Evolutionary conservation across 92 coral and sea anemone species (phyloP), one percentile per base, ranked within the genome.

Genomic region (Metridium senile): DNA sequence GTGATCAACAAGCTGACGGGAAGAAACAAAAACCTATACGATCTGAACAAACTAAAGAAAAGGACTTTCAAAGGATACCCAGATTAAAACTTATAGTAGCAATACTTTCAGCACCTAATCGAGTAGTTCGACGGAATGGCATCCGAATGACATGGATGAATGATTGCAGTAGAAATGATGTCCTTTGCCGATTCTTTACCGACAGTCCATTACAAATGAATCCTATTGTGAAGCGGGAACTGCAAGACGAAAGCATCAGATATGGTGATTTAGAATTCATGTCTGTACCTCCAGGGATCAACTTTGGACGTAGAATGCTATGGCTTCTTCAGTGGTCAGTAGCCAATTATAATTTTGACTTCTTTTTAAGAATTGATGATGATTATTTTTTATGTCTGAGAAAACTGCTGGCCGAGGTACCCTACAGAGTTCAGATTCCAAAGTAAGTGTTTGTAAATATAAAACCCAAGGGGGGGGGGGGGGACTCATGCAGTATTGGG

Each of bases 341-440:
- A 1, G 64, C 47, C 53, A 89, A 90, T 53, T 95, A 92, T 58
- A 76, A 89, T 19, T 95, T 92, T 64, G 90, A 95, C 32, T 95
- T 85, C 72, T 87, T 92, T 71, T 75, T 95, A 26, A 81, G 99
- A 77, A 85, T 92, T 57, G 99, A 95, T 56, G 99, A 95, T 67
- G 99, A 95, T 62, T 95, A 95, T 23, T 95, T 95, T 63, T 75
- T 95, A 52, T 95, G 99, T 45, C 78, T 95, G 74, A 87, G 79
- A 63, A 74, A 94, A 56, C 75, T 95, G 75, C 26, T 92, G 56
- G 83, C 79, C 39, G 99, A 95, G 75, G 67, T 95, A 16, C 99
- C 97, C 19, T 80, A 75, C 52, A 76, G 95, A 17, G 46, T 47
- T 9, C 64, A 70, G 22, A 25, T 70, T 0, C 84, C 84, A 26